Evolutionary conservation across 2,888 invertebrate genomes (phyloP), one percentile per base, ranked within the genome.

Genomic region (Entomobrya proxima): DNA sequence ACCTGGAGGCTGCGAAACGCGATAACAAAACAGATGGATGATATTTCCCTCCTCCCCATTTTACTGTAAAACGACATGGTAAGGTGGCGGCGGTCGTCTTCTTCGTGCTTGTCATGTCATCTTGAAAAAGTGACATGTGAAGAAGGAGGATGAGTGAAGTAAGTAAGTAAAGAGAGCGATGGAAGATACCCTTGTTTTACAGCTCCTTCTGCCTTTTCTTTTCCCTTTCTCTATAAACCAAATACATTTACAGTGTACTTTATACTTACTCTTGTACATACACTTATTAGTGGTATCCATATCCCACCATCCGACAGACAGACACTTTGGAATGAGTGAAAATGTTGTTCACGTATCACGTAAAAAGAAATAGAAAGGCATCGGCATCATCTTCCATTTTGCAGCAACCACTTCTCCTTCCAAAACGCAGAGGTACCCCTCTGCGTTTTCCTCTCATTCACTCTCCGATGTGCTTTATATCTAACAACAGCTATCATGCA

Each of bases 1-100:
- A 83, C 83, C 83, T 83, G 77, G 52, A 83, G 83, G 83, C 83
- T 83, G 83, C 83, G 77, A 83, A 83, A 83, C 69, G 83, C 47
- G 83, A 83, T 83, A 83, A 83, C 83, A 69, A 77, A 83, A 76
- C 76, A 83, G 83, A 83, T 83, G 83, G 76, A 77, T 83, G 69
- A 83, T 76, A 32, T 77, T 83, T 77, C 69, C 76, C 44, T 75
- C 50, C 13, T 21, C 15, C 32, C 30, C 72, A n/a, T 27, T 21
- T 24, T 37, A 69, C 69, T 11, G 44, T 7, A 40, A 40, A 44
- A 24, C 30, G 69, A 44, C 47, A 69, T 47, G 15, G 44, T n/a
- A n/a, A n/a, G n/a, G n/a, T n/a, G n/a, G 1, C n/a, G 64, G 35
- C 64, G 72, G 72, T 47, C 44, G 11, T 64, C 64, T 58, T 13